Conservation (phyloP, 2,888 invertebrate species). For the Platycheirus rosarum region DNA sequence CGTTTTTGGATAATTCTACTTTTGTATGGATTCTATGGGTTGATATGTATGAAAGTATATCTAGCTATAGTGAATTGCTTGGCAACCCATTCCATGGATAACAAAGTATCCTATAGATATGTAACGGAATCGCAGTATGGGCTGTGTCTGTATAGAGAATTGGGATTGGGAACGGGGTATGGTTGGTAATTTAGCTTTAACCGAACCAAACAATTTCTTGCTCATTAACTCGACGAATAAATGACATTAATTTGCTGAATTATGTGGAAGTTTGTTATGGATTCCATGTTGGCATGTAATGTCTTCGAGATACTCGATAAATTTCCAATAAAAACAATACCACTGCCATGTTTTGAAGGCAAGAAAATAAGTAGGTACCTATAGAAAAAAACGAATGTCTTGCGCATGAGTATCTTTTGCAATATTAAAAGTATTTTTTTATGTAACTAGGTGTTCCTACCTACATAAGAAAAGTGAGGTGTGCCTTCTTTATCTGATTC, state of each 20-base stretch:
- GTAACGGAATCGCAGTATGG: conserved; percentile 20
- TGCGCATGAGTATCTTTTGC: conserved; percentile 71
- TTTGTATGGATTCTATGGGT: conserved; percentile 7
- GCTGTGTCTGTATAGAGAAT: conserved; percentile 10
- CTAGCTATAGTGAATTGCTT: conserved; percentile 41
- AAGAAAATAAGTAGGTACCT: background rate
- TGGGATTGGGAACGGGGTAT: conserved; percentile 19
- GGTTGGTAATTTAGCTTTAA: conserved; percentile 61
- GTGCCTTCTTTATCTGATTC: conserved; percentile 55
- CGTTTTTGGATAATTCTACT: conserved; percentile 65
- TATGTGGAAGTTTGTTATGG: conserved; percentile 67
- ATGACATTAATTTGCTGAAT: conserved; percentile 74
- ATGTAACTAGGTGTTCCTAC: conserved; percentile 1
- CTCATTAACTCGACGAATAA: conserved; percentile 74
- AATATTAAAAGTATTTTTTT: conserved; percentile 37
- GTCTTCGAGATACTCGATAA: conserved; percentile 63
- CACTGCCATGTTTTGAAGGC: conserved; percentile 24
- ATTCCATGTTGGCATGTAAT: conserved; percentile 52
- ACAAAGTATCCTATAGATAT: conserved; percentile 21
- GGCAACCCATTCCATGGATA: conserved; percentile 40
- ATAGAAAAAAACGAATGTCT: conserved; percentile 11
- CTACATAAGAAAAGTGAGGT: conserved; percentile 18
- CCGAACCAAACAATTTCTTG: conserved; percentile 72
- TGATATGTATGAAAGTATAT: conserved; percentile 1
- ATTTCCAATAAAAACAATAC: conserved; percentile 72